These are phyloP conservation scores for Sarotherodon lohbergeri DNA, from an alignment of 2,113 vertebrate species.

Conservation along the genomic window DNA sequence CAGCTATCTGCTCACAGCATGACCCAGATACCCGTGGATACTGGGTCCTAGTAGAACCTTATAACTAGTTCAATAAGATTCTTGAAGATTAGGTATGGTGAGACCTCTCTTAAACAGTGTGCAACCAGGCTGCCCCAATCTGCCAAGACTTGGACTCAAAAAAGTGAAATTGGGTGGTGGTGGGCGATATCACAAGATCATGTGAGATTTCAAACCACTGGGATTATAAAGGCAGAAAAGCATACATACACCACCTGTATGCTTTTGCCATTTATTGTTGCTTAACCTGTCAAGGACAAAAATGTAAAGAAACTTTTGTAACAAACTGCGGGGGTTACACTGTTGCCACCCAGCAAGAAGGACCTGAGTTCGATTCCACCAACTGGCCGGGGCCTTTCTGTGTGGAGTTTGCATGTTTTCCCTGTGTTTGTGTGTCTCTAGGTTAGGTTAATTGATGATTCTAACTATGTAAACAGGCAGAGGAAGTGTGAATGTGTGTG, in stretches of 20 bases:
- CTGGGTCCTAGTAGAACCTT: background rate
- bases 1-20: background rate
- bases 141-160: background rate
- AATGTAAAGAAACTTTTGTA: background rate
- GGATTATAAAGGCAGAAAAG: background rate
- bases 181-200: background rate
- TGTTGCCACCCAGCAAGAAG: background rate
- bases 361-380: background rate
- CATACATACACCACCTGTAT: background rate
- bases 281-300: background rate
- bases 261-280: background rate
- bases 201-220: background rate
- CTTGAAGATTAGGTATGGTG: background rate
- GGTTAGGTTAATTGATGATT: background rate
- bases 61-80: background rate
- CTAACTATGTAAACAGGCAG: background rate
- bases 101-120: background rate
- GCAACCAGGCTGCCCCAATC: background rate
- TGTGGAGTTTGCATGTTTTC: background rate
- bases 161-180: background rate
- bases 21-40: background rate
- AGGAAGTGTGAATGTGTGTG: background rate
- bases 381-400: background rate
- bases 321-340: background rate
- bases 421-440: background rate